phyloP scores from a whole-genome alignment of 2,888 invertebrate genomes.

The Drosophila basisetae region DNA sequence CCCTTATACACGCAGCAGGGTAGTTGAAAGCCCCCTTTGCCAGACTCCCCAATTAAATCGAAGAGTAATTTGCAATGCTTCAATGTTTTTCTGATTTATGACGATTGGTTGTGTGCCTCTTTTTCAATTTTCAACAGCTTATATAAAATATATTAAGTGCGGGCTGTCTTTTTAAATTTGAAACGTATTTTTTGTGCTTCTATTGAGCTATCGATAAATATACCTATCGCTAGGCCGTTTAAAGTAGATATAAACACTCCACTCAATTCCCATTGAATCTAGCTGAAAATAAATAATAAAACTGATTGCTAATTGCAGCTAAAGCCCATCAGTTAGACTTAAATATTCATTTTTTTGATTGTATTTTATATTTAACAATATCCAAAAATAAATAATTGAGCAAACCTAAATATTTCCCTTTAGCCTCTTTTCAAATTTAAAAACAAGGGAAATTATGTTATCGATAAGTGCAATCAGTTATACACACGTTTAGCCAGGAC shows the following conservation, averaged over 20 bases:
- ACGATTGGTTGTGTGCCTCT: background rate
- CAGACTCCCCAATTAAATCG: conserved; percentile 11
- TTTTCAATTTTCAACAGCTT: background rate
- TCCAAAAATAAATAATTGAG: background rate
- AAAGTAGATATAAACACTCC: background rate
- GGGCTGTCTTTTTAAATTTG: background rate
- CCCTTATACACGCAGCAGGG: conserved; percentile 31
- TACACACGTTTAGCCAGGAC: background rate
- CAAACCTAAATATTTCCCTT: background rate
- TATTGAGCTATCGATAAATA: conserved; percentile 4
- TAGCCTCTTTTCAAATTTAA: background rate
- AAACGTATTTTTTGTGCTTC: too few relatives aligned
- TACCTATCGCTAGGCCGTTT: background rate
- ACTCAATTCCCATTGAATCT: background rate
- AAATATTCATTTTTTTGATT: background rate
- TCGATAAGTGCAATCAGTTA: conserved; percentile 4
- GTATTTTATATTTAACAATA: background rate
- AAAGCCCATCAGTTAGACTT: background rate
- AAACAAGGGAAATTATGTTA: background rate
- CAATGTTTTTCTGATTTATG: conserved; percentile 1
- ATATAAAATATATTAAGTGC: background rate
- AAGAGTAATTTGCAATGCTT: conserved; percentile 18
- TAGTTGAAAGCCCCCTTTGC: conserved; percentile 33
- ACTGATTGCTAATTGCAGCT: background rate
- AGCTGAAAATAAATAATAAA: background rate